Evolutionary conservation across 2,113 vertebrate species (phyloP).

Genomic region (Leucoraja erinaceus): DNA sequence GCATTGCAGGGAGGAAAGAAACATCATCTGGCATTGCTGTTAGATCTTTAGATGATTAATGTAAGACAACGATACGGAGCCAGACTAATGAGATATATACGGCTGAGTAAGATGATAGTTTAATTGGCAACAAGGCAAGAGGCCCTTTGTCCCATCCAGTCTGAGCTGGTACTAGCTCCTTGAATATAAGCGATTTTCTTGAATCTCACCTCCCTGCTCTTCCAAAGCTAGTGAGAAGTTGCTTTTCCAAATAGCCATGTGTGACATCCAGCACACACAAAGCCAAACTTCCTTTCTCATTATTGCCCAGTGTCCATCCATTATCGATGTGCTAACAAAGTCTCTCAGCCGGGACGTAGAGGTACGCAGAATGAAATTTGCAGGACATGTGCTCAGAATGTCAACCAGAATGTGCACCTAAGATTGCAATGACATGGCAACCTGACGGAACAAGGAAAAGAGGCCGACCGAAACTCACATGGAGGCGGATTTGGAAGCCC

Average conservation of each 20-base stretch:
- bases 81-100: background rate
- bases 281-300: background rate
- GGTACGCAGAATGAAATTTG: no score
- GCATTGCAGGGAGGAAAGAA: background rate
- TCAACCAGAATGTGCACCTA: no score
- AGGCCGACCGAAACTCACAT: no score
- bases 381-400: no score
- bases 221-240: background rate
- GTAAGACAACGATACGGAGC: background rate
- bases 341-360: no score
- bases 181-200: background rate
- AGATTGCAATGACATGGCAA: no score
- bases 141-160: background rate
- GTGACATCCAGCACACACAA: background rate
- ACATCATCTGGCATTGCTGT: background rate
- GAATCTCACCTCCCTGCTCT: background rate
- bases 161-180: background rate
- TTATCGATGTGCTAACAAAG: no score
- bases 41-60: constrained; percentile 21
- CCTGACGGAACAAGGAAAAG: no score
- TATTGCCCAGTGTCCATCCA: background rate
- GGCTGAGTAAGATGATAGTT: background rate
- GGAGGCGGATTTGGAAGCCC: no score
- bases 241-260: background rate
- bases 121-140: background rate